These are phyloP conservation scores for Oscheius sp. DNA, from an alignment of 1,140 invertebrate species.

Conservation along the genomic window DNA sequence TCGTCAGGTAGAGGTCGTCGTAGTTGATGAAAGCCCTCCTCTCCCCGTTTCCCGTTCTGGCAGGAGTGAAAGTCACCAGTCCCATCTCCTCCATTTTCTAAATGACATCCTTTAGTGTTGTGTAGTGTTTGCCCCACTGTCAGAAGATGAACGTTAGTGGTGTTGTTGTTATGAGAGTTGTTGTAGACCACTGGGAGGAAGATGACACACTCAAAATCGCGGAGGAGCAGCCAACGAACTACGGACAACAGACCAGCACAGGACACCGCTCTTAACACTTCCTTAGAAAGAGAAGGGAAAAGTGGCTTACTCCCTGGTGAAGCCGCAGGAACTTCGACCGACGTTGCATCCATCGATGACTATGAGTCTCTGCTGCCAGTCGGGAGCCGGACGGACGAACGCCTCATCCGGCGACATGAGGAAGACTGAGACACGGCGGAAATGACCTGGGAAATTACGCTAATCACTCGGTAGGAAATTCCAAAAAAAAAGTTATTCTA, in stretches of 20 bases:
- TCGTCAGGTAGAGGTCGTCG: conserved; percentile 38
- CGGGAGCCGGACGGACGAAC: conserved; percentile 6
- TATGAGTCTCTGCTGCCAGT: conserved; percentile 21
- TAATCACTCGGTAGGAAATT: no score
- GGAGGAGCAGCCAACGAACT: conserved; percentile 26
- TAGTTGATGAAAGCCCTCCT: conserved; percentile 39
- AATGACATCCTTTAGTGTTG: neutral
- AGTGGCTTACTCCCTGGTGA: conserved; percentile 18
- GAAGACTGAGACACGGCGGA: no score
- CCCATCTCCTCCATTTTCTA: conserved; percentile 33
- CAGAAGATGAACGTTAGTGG: conserved; percentile 23
- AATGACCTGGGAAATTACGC: no score
- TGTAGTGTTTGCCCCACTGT: neutral
- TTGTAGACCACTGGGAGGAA: conserved; percentile 42
- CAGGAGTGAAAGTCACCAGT: conserved; percentile 38
- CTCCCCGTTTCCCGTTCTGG: conserved; percentile 24
- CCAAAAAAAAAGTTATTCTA: no score
- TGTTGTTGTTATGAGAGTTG: conserved; percentile 36
- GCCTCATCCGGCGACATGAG: neutral
- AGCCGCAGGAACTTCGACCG: conserved; percentile 34
- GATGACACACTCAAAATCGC: conserved; percentile 33
- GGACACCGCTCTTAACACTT: conserved; percentile 23
- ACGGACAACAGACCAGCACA: conserved; percentile 35
- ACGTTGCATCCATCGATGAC: conserved; percentile 42
- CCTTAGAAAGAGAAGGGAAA: neutral